Base-by-base conservation (phyloP, 1,140 invertebrate species). In the Schlechtendalia chinensis region DNA sequence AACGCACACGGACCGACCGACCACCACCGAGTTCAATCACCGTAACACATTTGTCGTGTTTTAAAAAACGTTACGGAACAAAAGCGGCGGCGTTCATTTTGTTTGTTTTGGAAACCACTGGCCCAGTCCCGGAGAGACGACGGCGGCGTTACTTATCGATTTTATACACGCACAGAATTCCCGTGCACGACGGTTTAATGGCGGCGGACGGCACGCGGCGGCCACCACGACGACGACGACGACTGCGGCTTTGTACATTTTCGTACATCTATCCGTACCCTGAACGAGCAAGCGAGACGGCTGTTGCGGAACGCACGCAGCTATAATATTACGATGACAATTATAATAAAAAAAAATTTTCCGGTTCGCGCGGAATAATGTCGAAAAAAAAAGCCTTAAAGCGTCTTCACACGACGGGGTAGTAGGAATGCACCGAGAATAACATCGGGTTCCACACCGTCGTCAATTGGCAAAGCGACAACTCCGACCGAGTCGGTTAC, bases 161-260 rank as follows among this genome's bases (percentile, higher is more conserved):
- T 79, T 79, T 79, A 79, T 63, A 79, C 75, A 79, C 75, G 58
- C 54, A 63, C 75, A 79, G 72, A 77, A 77, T 77, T 77, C 72
- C n/a, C 72, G 72, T 79, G 75, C 58, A 79, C 39, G 6, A 58
- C 39, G 58, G 58, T 63, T 39, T 61, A 61, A 79, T 79, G 56
- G 58, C 75, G 39, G 22, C 22, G 39, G 24, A 24, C 47, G 27
- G 53, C 69, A 24, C 69, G 27, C 69, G 29, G 50, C 22, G 17
- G 69, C 47, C 8, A 17, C 39, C 63, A 14, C 11, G 47, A 1
- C 5, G 1, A 50, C 47, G 5, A 50, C 47, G 47, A 22, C 69
- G 24, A n/a, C 27, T 29, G 54, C 69, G 69, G 50, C 27, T 72
- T 50, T 50, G 14, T 50, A 50, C 14, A 12, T 50, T 50, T 50